A percentile compares a stretch with the other conserved stretches of the same genome.
These are phyloP conservation scores for Acyrthosiphon pisum DNA, from an alignment of 1,140 invertebrate genomes.

Conservation along the genomic window DNA sequence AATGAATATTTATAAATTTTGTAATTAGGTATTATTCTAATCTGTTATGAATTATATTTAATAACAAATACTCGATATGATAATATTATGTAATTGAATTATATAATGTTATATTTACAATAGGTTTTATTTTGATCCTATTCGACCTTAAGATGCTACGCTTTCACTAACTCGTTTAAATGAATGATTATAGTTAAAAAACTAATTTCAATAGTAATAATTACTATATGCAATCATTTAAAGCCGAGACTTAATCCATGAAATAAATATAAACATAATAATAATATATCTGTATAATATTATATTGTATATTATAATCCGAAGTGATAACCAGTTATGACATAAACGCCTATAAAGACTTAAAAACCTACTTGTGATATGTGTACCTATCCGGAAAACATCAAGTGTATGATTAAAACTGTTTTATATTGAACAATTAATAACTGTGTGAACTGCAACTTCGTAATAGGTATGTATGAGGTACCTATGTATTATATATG, in stretches of 20 bases:
- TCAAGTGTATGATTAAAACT: background rate
- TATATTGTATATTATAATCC: background rate
- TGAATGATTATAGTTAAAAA: background rate
- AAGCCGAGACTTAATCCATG: background rate
- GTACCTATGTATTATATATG: background rate
- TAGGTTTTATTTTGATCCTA: background rate
- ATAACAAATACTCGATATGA: background rate
- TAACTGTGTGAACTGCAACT: background rate
- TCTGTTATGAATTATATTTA: background rate
- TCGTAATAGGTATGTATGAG: too few species aligned
- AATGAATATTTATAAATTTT: background rate
- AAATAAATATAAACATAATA: background rate
- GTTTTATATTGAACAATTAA: slow-evolving; percentile 18
- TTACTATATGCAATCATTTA: slow-evolving; percentile 24
- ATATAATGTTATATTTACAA: slow-evolving; percentile 20
- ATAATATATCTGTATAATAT: too few species aligned
- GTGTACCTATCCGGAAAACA: background rate
- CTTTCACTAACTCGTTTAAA: slow-evolving; percentile 42
- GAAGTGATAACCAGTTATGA: background rate
- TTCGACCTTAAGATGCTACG: slow-evolving; percentile 29
- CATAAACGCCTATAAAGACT: background rate
- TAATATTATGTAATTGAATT: background rate
- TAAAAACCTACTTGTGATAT: background rate
- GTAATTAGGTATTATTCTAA: background rate
- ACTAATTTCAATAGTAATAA: background rate